Base-by-base conservation (phyloP, 1,140 invertebrate genomes). In the Eueides isabella region DNA sequence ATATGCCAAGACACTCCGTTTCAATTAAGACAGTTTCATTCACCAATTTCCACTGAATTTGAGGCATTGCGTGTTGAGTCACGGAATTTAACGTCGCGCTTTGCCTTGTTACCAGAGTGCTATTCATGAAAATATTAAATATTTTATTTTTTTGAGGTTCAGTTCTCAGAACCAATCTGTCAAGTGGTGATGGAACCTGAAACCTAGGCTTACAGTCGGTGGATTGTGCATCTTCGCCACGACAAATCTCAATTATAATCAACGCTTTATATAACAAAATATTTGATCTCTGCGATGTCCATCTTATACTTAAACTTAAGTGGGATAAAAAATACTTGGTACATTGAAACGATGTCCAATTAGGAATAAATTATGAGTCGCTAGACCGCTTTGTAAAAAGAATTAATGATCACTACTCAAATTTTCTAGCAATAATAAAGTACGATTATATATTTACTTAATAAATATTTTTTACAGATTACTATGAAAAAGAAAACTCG, bases 401-500 rank as follows among this genome's bases (percentile, higher is more conserved):
- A 26, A 55, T 4, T n/a, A n/a, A 44, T 23, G 41, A 19, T 55
- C 1, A 55, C 9, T 55, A 11, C 23, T 30, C 44, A 33, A n/a
- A 63, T 44, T 33, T 73, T 16, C 44, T 73, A 55, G 2, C 48
- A 55, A 55, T 9, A 2, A 11, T 38, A 12, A 11, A 38, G 5
- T 38, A 38, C 2, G 35, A 11, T 6, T n/a, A n/a, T n/a, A n/a
- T n/a, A n/a, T 35, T 66, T 55, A 61, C 33, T 48, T 70, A 48
- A 26, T 16, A 65, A 68, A 72, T 69, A 77, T 72, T 75, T 61
- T 76, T 88, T 82, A 44, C 89, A 92, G 90, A 85, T 83, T 89
- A 88, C 62, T 88, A 86, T 26, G 86, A 83, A 55, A 78, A 80
- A 44, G 82, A 84, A n/a, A 88, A 79, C 74, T 80, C 84, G 35